Evolutionary conservation across 2,797 vertebrate species (phyloP), one percentile per base, ranked within the genome.

Genomic region (Setipinna tenuifilis): DNA sequence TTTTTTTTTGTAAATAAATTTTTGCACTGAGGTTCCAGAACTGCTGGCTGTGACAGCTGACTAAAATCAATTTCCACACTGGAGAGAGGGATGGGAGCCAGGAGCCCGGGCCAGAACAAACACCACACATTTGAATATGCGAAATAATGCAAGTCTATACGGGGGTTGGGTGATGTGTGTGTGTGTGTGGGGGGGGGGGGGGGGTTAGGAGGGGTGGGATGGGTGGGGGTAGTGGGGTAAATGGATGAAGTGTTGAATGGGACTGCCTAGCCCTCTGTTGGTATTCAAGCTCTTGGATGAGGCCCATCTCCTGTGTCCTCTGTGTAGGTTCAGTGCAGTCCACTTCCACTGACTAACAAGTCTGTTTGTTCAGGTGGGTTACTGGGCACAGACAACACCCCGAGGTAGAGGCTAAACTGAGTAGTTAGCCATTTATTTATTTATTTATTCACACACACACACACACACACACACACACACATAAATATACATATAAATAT

Each of bases 41-140:
- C 87, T 89, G 83, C 86, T 85, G 85, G 87, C 89, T 92, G 90
- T 92, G 92, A 92, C 91, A 92, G 88, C 90, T 92, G 89, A 93
- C 91, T 90, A 87, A 91, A 93, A 92, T 91, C 90, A 89, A 92
- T 92, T 92, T 91, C 87, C 89, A 90, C 90, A 90, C 87, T 86
- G 86, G 89, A 91, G 90, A 91, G 90, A 44, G 17, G 87, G 90
- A 92, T 87, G 86, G 82, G 83, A 91, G 89, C 89, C 89, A 90
- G 90, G 88, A 90, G 87, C 88, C 83, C 86, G 81, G 86, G 89
- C 90, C 89, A 90, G 90, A 90, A 91, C 90, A 93, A 91, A 92
- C 90, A 88, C 54, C 87, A 81, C 83, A 88, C 90, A 93, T 91
- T 92, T 90, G 86, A 93, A 93, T 91, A 89, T 91, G 89, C 82